Base-by-base conservation (phyloP, 2,113 vertebrate species). In the Cnemophilus loriae region DNA sequence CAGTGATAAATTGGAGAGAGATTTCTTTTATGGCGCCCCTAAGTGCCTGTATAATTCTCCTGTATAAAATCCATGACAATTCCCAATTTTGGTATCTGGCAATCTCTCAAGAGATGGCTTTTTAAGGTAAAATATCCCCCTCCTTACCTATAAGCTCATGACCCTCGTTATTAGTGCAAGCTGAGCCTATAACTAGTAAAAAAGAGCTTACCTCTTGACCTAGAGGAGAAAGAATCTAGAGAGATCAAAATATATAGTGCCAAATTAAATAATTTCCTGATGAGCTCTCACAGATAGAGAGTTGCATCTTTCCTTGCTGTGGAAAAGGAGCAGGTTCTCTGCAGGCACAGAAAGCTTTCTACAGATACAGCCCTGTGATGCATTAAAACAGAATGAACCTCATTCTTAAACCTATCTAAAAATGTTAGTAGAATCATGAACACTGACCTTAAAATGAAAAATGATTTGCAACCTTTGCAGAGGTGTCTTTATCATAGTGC, bases 401-500 rank as follows among this genome's bases (percentile, higher is more conserved):
- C 21, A 1, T 90, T 91, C 92, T 90, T 90, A 95, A 95, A 84
- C 81, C 83, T 57, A 74, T 95, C 94, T 95, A 42, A 84, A 93
- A 96, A 95, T 93, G 83, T 97, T 95, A 95, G 94, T 67, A 42
- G 89, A 97, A 96, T 81, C 86, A 47, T 92, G 76, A 92, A 92
- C 68, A 37, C 71, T 96, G 95, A 95, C 96, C 95, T 97, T 95
- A 90, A 89, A 95, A 90, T 87, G 92, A 96, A 92, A 97, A 95
- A 97, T 90, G 42, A 90, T 95, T 95, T 95, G 88, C 94, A 97
- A 92, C 94, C 96, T 96, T 92, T 96, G 69, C 94, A 90, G 83
- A 26, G 79, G 80, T 90, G 83, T 86, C 94, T 97, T 96, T 92
- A 90, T 96, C 92, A 92, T 55, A 89, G 59, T 59, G 90, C 68